Evolutionary conservation across 2,113 vertebrate genomes (phyloP), one percentile per base, ranked within the genome.

Genomic region (Thalassoma bifasciatum): DNA sequence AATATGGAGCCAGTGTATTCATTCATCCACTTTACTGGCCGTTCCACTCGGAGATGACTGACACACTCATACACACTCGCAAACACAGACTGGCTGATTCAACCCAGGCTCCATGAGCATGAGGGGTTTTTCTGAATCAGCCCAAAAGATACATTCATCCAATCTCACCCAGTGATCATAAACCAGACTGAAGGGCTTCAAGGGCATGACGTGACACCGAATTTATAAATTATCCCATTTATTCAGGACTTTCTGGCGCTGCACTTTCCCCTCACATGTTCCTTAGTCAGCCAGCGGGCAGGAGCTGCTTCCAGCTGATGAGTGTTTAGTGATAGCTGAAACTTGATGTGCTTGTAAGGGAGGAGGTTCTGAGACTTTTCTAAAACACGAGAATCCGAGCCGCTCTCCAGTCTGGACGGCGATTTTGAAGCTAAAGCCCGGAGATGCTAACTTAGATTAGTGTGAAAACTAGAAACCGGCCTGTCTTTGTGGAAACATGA

Each of bases 1-100:
- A 93, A 90, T 89, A 90, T 86, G 81, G 88, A 90, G 75, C 82
- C 72, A 65, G 71, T 83, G 82, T 85, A 89, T 92, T 87, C 82
- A 86, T 88, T 91, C 88, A 84, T 85, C 50, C 72, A 61, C 79
- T 91, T 93, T 84, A 92, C 87, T 89, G 84, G 84, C 75, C 51
- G 66, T 75, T 89, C 84, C 74, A 72, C 62, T 47, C 30, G 53
- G 40, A 83, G 74, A 90, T 91, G 91, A 92, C 80, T 86, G 86
- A 89, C 81, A 78, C 79, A 79, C 79, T 69, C 71, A 40, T 17
- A 54, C 63, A 77, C 46, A 67, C 37, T 59, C 38, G 62, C 74
- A 78, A 82, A 79, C 75, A 86, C 70, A 87, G 72, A 87, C 72
- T 11, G 58, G 79, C 78, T 86, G 88, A 90, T 84, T 91, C 83